phyloP scores from a whole-genome alignment of 2,797 vertebrate species.

The Orientallactaga sibirica region DNA sequence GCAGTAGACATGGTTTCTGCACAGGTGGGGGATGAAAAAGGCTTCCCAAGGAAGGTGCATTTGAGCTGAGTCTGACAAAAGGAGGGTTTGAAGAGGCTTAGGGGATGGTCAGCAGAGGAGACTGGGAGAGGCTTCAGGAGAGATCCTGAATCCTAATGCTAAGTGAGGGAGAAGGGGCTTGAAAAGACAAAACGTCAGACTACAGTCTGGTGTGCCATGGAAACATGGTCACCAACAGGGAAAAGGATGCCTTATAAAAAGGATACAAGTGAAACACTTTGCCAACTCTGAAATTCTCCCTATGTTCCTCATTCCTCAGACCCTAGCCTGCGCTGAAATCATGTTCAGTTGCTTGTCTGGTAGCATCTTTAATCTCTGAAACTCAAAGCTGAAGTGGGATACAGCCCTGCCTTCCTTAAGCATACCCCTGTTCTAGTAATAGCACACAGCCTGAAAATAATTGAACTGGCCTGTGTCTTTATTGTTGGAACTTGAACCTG shows the following conservation, averaged over 20 bases:
- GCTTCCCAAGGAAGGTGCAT: not conserved
- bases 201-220: fast-evolving
- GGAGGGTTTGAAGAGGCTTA: not conserved
- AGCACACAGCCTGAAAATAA: conserved; percentile 10
- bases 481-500: not conserved
- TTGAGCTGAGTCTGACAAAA: not conserved
- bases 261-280: not conserved
- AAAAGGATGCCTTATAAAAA: not conserved
- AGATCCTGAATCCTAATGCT: not conserved
- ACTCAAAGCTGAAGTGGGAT: not conserved
- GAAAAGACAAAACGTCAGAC: not conserved
- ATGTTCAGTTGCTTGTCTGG: not conserved
- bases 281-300: conserved; percentile 14
- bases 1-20: not conserved
- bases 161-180: not conserved
- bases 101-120: not conserved
- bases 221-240: not conserved
- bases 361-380: not conserved
- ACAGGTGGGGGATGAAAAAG: not conserved
- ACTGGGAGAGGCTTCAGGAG: not conserved
- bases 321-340: not conserved
- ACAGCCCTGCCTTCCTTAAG: not conserved
- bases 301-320: not conserved
- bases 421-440: not conserved
- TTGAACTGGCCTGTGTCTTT: not conserved